Evolutionary conservation across 2,888 invertebrate genomes (phyloP), one percentile per base, ranked within the genome.

Genomic region (Pandemis corylana): DNA sequence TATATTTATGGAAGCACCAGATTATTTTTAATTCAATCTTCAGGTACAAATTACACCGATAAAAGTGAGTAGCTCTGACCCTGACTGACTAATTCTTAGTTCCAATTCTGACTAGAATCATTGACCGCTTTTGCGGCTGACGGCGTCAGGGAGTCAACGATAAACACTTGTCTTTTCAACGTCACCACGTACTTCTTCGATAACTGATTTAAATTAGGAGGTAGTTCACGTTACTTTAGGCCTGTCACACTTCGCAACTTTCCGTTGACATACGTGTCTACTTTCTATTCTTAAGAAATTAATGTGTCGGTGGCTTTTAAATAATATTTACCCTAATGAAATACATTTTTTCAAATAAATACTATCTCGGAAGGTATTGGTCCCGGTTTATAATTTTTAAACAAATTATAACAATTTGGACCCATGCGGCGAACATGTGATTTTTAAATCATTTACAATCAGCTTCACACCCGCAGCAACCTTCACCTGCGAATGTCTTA

Each of bases 351-450:
- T 88, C 46, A 94, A 94, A 95, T 95, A 95, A 95, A 93, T 94
- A 95, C 94, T 94, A 95, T 93, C 88, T 90, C 92, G 92, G 93
- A 95, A 94, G 93, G 90, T 93, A 89, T 93, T 93, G 94, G 94
- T 94, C 95, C 95, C 94, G 87, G 87, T 87, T 93, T 94, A 95
- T 94, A 95, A 95, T 95, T 95, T 94, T 95, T 95, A 94, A 94
- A 94, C 94, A 95, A 95, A 95, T 95, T 94, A 95, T 93, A 94
- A 91, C 83, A 89, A 87, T 89, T 91, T 93, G 93, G 94, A 93
- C 94, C 94, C 93, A 87, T 89, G 90, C 93, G 93, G 92, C 91
- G 91, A 90, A 90, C 87, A 88, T 88, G 84, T 88, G 88, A 87
- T 89, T 89, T 87, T 85, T 86, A 84, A 89, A 90, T 90, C 89